Percentiles rank a stretch among this genome's conserved stretches.
These are phyloP conservation scores for Melanophora roralis DNA, from an alignment of 2,888 invertebrate species.

Conservation along the genomic window DNA sequence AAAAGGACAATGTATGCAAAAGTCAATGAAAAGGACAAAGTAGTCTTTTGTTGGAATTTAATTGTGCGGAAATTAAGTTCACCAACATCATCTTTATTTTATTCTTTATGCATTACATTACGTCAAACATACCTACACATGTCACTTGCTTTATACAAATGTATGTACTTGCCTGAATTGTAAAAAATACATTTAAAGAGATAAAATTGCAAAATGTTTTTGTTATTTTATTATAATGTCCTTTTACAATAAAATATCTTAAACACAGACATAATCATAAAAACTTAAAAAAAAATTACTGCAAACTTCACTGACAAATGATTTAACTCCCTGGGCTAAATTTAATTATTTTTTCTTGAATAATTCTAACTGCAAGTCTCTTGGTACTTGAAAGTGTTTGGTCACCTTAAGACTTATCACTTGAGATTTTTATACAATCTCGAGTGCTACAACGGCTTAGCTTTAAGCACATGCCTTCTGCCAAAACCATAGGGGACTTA, in stretches of 20 bases:
- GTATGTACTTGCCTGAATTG: background rate
- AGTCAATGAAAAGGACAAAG: background rate
- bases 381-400: too few relatives aligned
- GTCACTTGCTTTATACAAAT: too few relatives aligned
- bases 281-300: too few relatives aligned
- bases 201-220: background rate
- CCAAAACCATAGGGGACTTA: too few relatives aligned
- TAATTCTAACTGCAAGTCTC: too few relatives aligned
- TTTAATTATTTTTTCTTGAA: too few relatives aligned
- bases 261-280: background rate
- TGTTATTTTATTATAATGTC: background rate
- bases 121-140: background rate
- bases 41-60: conserved; percentile 45
- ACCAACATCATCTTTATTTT: conserved; percentile 24
- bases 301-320: too few relatives aligned
- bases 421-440: too few relatives aligned
- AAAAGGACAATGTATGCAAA: background rate
- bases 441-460: too few relatives aligned
- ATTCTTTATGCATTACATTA: background rate
- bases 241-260: background rate
- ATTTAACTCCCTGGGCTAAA: too few relatives aligned
- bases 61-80: conserved; percentile 57
- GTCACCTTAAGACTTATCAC: too few relatives aligned
- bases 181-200: background rate
- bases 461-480: too few relatives aligned